These are phyloP conservation scores for Dynastes tityus DNA, from an alignment of 2,888 invertebrate species.

Conservation along the genomic window DNA sequence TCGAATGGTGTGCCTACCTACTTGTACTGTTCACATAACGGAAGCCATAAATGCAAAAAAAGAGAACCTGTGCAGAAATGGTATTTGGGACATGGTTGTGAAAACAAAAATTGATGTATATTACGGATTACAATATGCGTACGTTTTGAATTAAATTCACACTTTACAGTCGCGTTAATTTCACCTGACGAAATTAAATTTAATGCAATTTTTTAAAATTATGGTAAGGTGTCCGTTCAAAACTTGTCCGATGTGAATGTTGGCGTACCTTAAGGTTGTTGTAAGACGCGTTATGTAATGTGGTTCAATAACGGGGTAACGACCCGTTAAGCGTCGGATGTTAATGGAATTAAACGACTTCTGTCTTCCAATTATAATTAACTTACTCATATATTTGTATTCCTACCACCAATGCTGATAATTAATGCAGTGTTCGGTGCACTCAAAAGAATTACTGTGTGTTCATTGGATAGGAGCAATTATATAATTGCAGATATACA, in stretches of 20 bases:
- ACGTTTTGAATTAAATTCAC: background rate
- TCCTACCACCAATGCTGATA: no score
- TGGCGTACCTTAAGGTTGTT: no score
- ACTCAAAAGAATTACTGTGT: no score
- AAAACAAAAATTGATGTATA: background rate
- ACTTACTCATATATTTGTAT: no score
- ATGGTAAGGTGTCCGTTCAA: background rate
- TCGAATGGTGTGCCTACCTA: background rate
- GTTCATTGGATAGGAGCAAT: no score
- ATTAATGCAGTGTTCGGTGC: no score
- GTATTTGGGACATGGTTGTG: constrained; percentile 21
- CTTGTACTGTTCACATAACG: constrained; percentile 5
- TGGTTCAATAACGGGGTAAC: no score
- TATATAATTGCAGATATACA: no score
- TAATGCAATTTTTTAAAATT: background rate
- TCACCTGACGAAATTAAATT: constrained; percentile 7
- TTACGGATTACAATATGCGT: background rate
- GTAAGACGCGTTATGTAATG: no score
- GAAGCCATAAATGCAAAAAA: constrained; percentile 7
- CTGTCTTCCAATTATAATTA: no score
- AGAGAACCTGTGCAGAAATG: background rate
- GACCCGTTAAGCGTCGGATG: no score
- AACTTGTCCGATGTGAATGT: background rate
- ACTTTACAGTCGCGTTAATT: background rate
- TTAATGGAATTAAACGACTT: no score